Percentiles rank a stretch among this genome's conserved stretches.
phyloP scores from a whole-genome alignment of 2,113 vertebrate species.

The Vombatus ursinus region DNA sequence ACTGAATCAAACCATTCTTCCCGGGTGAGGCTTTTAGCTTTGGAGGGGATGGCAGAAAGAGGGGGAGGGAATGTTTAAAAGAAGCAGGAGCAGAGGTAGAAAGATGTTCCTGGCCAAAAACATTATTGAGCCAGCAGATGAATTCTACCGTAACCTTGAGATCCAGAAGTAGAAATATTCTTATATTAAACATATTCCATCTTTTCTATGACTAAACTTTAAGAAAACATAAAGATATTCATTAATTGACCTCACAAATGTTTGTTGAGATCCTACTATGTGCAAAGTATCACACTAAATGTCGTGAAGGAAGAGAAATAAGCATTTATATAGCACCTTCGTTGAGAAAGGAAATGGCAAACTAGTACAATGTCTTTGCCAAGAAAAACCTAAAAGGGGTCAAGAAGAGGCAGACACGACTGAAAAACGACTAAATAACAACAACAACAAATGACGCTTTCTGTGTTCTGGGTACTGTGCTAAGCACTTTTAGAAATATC shows the following conservation, averaged over 20 bases:
- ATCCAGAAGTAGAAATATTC: neutral
- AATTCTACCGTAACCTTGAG: neutral
- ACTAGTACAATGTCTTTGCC: neutral
- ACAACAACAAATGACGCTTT: neutral
- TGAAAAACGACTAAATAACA: neutral
- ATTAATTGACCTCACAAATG: conserved; percentile 15
- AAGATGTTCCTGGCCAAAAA: neutral
- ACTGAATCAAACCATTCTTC: neutral
- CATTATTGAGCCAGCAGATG: neutral
- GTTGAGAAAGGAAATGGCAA: neutral
- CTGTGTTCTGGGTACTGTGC: neutral
- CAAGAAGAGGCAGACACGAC: neutral
- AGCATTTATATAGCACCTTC: neutral
- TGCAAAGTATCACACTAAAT: neutral
- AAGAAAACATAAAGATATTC: neutral
- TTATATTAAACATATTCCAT: neutral
- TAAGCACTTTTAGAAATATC: neutral
- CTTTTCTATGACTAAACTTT: neutral
- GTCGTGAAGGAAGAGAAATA: neutral
- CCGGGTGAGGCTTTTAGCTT: conserved; percentile 3
- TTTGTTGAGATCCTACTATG: neutral
- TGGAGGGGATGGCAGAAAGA: neutral
- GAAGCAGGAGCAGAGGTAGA: neutral
- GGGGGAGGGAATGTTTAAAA: neutral
- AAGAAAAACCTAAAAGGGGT: neutral